These are phyloP conservation scores for Drosophila merina DNA, from an alignment of 2,888 invertebrate species.

Conservation along the genomic window DNA sequence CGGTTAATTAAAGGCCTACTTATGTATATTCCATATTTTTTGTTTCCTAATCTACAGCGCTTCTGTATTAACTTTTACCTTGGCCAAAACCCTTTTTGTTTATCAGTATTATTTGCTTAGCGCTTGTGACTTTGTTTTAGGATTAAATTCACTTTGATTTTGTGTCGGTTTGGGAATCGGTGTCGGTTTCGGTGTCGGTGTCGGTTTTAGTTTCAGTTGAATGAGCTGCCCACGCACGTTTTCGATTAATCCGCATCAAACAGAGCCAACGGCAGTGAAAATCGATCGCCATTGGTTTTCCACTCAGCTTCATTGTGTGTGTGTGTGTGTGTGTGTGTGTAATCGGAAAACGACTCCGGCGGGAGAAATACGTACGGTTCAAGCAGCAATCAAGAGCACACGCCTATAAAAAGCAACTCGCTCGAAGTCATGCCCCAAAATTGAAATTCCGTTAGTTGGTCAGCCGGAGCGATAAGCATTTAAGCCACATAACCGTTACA, in stretches of 20 bases:
- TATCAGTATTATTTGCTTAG: slow-evolving; percentile 24
- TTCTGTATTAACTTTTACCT: slow-evolving; percentile 9
- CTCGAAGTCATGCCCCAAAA: slow-evolving; percentile 29
- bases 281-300: slow-evolving; percentile 68
- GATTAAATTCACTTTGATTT: slow-evolving; percentile 22
- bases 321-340: slow-evolving; percentile 17
- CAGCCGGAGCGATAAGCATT: slow-evolving; percentile 27
- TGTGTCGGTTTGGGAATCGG: background rate
- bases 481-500: slow-evolving; percentile 38
- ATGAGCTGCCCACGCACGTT: slow-evolving; percentile 47
- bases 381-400: slow-evolving; percentile 36
- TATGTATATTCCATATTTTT: background rate
- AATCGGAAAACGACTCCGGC: slow-evolving; percentile 45
- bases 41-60: background rate
- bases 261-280: slow-evolving; percentile 57
- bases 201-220: slow-evolving; percentile 35
- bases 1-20: slow-evolving; percentile 31
- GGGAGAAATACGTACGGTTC: slow-evolving; percentile 22
- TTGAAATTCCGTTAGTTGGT: slow-evolving; percentile 45
- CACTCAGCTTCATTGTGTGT: slow-evolving; percentile 25
- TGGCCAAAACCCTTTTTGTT: slow-evolving; percentile 10
- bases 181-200: background rate
- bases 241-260: slow-evolving; percentile 62
- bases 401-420: slow-evolving; percentile 50
- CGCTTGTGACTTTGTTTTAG: slow-evolving; percentile 1